Evolutionary conservation across 2,113 vertebrate genomes (phyloP).

Genomic region (Cephalopholis sonnerati): DNA sequence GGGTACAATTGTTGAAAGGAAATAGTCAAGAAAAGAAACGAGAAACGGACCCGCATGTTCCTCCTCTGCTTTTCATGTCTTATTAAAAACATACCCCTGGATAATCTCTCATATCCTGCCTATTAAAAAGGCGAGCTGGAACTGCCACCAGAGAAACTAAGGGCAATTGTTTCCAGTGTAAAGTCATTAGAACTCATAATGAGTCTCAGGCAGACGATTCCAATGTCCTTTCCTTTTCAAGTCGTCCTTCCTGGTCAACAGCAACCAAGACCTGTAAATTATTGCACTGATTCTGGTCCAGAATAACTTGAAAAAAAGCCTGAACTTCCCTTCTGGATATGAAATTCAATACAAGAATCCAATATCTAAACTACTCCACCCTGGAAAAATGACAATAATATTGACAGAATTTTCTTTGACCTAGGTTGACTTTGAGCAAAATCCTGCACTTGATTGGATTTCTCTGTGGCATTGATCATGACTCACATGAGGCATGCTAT

Average conservation of each 20-base stretch:
- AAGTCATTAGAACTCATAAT: slow-evolving; percentile 72
- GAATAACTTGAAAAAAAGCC: not conserved
- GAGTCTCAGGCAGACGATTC: slow-evolving; percentile 59
- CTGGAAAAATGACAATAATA: slow-evolving; percentile 56
- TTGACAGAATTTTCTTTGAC: slow-evolving; percentile 59
- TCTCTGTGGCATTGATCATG: slow-evolving; percentile 68
- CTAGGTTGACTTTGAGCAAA: slow-evolving; percentile 68
- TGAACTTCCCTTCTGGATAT: slow-evolving; percentile 13
- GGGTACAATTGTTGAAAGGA: slow-evolving; percentile 39
- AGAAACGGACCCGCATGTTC: slow-evolving; percentile 32
- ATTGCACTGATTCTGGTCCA: slow-evolving; percentile 20
- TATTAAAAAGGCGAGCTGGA: slow-evolving; percentile 62
- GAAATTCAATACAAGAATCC: slow-evolving; percentile 35
- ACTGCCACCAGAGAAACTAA: slow-evolving; percentile 62
- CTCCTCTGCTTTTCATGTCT: slow-evolving; percentile 62
- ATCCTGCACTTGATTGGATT: slow-evolving; percentile 62
- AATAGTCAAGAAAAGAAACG: slow-evolving; percentile 23
- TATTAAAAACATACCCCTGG: slow-evolving; percentile 75
- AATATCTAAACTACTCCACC: slow-evolving; percentile 41
- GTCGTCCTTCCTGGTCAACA: slow-evolving; percentile 46
- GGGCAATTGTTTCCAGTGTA: slow-evolving; percentile 72
- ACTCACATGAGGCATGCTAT: slow-evolving; percentile 64
- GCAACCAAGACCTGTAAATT: slow-evolving; percentile 8
- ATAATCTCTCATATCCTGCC: slow-evolving; percentile 75
- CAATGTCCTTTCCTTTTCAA: slow-evolving; percentile 49